Percentiles rank a stretch among this genome's conserved stretches.
These are phyloP conservation scores for Taeniopygia guttata DNA, from an alignment of 2,797 vertebrate species.

Conservation along the genomic window DNA sequence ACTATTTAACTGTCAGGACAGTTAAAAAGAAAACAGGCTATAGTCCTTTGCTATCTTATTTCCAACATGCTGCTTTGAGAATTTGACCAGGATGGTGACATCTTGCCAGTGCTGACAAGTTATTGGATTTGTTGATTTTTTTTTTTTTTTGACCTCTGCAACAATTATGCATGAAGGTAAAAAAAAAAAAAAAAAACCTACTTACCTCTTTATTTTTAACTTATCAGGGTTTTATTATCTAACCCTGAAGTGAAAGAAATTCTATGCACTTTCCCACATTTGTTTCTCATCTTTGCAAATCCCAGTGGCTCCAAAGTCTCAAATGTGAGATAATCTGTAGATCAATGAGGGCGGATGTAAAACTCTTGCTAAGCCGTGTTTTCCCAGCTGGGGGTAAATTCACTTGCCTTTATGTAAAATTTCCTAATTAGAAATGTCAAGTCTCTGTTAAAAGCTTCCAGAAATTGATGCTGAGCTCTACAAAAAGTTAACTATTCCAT, in stretches of 20 bases:
- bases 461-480: constrained; percentile 53
- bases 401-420: constrained; percentile 85
- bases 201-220: constrained; percentile 54
- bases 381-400: constrained; percentile 93
- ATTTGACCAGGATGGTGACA: neutral
- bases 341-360: constrained; percentile 95
- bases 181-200: constrained; percentile 32
- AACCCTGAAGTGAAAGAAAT: constrained; percentile 77
- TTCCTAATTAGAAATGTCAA: constrained; percentile 83
- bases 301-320: constrained; percentile 82
- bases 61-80: neutral
- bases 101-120: neutral
- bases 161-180: neutral
- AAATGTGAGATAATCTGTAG: constrained; percentile 92
- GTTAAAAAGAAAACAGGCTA: neutral
- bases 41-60: neutral
- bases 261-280: constrained; percentile 83
- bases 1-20: neutral
- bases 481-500: constrained; percentile 64
- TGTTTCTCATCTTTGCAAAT: constrained; percentile 77
- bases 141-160: constrained; percentile 33
- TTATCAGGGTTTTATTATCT: constrained; percentile 69
- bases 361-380: constrained; percentile 91
- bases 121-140: constrained; percentile 2
- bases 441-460: constrained; percentile 73